phyloP scores from a whole-genome alignment of 2,888 invertebrate genomes.

The Tenthredo amoena region DNA sequence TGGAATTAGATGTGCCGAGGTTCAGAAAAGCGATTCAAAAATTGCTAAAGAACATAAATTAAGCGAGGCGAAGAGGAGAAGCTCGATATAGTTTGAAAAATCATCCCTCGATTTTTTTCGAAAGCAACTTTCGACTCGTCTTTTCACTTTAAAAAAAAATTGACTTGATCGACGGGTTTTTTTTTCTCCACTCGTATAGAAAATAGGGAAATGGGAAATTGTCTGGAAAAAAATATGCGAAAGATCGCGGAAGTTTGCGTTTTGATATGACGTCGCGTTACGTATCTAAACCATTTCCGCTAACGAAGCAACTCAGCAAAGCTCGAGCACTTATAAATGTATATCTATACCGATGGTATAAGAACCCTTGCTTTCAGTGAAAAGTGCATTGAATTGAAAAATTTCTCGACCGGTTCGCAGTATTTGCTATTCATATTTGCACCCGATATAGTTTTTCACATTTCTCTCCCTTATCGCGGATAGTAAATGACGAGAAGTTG shows the following conservation, averaged over 20 bases:
- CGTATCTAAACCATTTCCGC: background rate
- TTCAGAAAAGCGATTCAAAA: background rate
- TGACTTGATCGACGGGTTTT: too few relatives aligned
- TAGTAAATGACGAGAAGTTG: too few relatives aligned
- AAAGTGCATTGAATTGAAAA: background rate
- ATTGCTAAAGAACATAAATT: background rate
- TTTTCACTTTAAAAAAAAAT: too few relatives aligned
- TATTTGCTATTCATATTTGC: background rate
- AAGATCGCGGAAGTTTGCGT: background rate
- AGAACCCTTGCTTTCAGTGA: background rate
- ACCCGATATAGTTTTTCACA: too few relatives aligned
- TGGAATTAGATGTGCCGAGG: background rate
- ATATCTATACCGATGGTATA: too few relatives aligned
- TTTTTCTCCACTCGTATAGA: too few relatives aligned
- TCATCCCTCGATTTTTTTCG: too few relatives aligned
- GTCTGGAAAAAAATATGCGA: background rate
- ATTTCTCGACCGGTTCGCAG: background rate
- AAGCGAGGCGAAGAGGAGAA: background rate
- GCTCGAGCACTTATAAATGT: background rate
- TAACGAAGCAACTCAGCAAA: background rate
- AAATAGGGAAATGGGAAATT: too few relatives aligned
- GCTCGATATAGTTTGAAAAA: background rate
- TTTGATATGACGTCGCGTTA: too few relatives aligned
- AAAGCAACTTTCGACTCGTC: too few relatives aligned
- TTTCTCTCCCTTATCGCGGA: too few relatives aligned